phyloP scores from a whole-genome alignment of 2,888 invertebrate species.

The Clepsis dumicolana region DNA sequence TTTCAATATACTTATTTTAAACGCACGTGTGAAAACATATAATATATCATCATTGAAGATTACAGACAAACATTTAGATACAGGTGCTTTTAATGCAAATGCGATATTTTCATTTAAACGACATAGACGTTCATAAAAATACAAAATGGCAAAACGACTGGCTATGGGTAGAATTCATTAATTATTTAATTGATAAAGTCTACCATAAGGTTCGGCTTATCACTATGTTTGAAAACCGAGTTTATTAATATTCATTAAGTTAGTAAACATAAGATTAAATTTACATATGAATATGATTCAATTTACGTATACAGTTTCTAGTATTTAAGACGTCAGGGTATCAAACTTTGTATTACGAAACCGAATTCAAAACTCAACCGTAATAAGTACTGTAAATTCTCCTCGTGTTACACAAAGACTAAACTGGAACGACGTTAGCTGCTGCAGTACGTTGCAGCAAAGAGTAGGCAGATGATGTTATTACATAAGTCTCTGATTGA shows the following conservation, averaged over 20 bases:
- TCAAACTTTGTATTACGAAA: not conserved
- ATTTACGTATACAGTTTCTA: not conserved
- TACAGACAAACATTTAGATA: not conserved
- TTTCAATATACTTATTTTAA: conserved; percentile 14
- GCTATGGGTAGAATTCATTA: not conserved
- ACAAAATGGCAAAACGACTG: not conserved
- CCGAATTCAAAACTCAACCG: not conserved
- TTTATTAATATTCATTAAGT: not conserved
- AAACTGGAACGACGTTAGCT: conserved; percentile 48
- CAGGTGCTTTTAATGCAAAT: too few species aligned
- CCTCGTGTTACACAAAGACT: conserved; percentile 33
- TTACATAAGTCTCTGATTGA: conserved; percentile 69
- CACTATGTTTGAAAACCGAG: not conserved
- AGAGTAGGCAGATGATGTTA: conserved; percentile 63
- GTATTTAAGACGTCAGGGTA: not conserved
- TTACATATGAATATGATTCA: not conserved
- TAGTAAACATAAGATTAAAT: not conserved
- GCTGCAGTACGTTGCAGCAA: conserved; percentile 41
- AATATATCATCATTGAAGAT: not conserved
- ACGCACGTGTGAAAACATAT: not conserved
- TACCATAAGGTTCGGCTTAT: not conserved
- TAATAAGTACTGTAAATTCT: not conserved
- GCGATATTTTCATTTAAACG: not conserved
- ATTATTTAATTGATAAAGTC: not conserved
- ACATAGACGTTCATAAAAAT: not conserved